Evolutionary conservation across 1,140 invertebrate genomes (phyloP).

Genomic region (Drusus annulatus): DNA sequence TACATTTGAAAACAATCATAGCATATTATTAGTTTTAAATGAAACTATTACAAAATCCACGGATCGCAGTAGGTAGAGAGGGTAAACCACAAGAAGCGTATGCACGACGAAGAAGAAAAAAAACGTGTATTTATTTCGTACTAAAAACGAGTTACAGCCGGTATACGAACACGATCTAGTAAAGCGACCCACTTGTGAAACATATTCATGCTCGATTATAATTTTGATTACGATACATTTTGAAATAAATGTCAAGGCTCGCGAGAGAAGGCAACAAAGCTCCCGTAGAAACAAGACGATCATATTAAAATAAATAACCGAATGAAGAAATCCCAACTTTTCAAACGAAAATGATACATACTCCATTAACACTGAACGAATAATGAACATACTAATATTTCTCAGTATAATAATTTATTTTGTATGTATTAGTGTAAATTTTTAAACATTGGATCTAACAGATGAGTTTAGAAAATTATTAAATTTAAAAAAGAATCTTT

Average conservation of each 20-base stretch:
- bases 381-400: no score
- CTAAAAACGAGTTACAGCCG: constrained; percentile 20
- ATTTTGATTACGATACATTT: constrained; percentile 27
- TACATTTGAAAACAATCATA: no score
- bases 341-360: no score
- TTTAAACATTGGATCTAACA: no score
- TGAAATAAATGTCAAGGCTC: constrained; percentile 46
- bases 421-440: no score
- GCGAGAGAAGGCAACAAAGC: constrained; percentile 12
- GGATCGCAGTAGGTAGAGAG: neutral
- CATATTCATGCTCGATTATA: neutral
- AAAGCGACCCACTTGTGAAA: constrained; percentile 36
- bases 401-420: no score
- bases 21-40: no score
- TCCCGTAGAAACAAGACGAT: neutral
- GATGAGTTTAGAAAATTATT: no score
- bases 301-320: neutral
- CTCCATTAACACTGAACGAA: no score
- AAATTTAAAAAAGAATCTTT: no score
- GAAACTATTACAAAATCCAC: neutral
- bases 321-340: no score
- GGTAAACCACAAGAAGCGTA: neutral
- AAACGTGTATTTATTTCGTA: neutral
- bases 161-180: constrained; percentile 1
- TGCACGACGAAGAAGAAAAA: neutral